Evolutionary conservation across 2,797 vertebrate genomes (phyloP).

Genomic region (Anisognathus igniventris): DNA sequence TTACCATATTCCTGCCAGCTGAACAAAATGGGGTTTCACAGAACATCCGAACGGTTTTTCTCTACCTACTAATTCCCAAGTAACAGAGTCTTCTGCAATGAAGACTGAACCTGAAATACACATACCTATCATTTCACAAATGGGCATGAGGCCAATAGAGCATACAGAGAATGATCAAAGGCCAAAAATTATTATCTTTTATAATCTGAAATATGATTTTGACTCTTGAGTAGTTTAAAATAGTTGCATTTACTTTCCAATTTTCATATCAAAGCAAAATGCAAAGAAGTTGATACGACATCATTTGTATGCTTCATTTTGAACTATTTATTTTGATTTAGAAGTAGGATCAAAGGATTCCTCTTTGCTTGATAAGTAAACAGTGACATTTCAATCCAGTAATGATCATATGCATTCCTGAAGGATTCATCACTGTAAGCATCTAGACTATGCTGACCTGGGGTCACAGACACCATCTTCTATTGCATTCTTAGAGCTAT

Average conservation of each 20-base stretch:
- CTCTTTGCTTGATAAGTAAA: slow-evolving; percentile 11
- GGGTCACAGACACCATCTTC: background rate
- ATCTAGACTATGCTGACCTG: background rate
- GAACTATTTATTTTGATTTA: slow-evolving; percentile 35
- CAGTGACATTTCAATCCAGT: slow-evolving; percentile 3
- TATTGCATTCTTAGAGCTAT: background rate
- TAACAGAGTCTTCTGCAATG: background rate
- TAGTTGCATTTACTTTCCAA: background rate
- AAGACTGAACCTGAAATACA: background rate
- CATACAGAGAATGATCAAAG: background rate
- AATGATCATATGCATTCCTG: background rate
- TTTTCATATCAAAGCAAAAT: slow-evolving; percentile 47
- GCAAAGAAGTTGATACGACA: slow-evolving; percentile 13
- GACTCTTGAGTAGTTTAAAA: background rate
- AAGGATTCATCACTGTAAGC: background rate
- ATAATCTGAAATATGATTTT: background rate
- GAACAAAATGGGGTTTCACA: background rate
- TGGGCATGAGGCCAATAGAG: background rate
- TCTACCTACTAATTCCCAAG: background rate
- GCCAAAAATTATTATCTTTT: background rate
- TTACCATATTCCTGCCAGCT: background rate
- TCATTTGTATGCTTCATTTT: background rate
- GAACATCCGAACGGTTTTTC: background rate
- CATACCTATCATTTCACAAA: background rate
- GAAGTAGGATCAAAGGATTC: slow-evolving; percentile 44